phyloP scores from a whole-genome alignment of 2,888 invertebrate species.

The Cataglyphis rosenhaueri region DNA sequence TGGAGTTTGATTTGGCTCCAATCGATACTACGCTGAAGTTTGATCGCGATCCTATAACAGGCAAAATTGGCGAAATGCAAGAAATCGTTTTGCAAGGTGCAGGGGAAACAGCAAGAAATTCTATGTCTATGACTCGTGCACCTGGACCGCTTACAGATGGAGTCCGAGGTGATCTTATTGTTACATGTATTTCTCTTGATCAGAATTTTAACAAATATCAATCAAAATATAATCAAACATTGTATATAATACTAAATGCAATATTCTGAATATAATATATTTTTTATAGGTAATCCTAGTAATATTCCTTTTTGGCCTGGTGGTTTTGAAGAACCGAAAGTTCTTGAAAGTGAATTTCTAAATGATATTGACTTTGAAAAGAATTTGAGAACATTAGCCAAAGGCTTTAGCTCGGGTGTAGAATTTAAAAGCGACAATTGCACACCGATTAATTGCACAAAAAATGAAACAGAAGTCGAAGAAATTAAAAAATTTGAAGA shows the following conservation, averaged over 20 bases:
- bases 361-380: constrained; percentile 81
- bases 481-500: constrained; percentile 55
- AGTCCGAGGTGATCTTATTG: constrained; percentile 88
- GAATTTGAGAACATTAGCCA: constrained; percentile 80
- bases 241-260: background rate
- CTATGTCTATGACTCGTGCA: constrained; percentile 92
- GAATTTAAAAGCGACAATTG: constrained; percentile 81
- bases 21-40: constrained; percentile 87
- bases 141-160: constrained; percentile 91
- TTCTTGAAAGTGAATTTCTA: constrained; percentile 74
- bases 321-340: constrained; percentile 89
- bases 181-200: background rate
- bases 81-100: constrained; percentile 88
- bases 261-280: background rate
- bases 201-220: constrained; percentile 30
- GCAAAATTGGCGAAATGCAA: constrained; percentile 90
- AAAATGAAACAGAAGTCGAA: constrained; percentile 16
- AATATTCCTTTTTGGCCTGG: constrained; percentile 96
- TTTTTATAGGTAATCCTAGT: constrained; percentile 87
- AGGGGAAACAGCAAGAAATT: constrained; percentile 90
- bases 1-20: constrained; percentile 86
- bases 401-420: constrained; percentile 80
- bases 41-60: constrained; percentile 91
- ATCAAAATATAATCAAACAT: constrained; percentile 16
- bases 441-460: constrained; percentile 72